phyloP scores from a whole-genome alignment of 1,140 invertebrate genomes.

The Rhagoletis zephyria region DNA sequence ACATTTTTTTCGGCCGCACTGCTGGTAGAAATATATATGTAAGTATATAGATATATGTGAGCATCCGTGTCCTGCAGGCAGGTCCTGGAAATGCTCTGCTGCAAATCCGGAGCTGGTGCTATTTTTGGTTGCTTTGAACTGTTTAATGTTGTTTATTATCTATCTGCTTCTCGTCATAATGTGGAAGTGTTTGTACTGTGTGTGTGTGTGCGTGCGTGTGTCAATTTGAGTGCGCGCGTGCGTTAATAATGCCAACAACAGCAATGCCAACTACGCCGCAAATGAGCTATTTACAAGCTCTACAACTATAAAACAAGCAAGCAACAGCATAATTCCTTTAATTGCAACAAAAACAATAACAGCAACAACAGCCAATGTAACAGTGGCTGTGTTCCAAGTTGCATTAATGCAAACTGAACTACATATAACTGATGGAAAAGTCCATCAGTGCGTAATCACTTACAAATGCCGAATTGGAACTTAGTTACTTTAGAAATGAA shows the following conservation, averaged over 20 bases:
- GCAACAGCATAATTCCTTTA: background rate
- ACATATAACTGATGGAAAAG: too few relatives aligned
- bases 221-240: background rate
- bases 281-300: too few relatives aligned
- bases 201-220: background rate
- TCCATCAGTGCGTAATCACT: too few relatives aligned
- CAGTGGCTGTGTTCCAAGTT: too few relatives aligned
- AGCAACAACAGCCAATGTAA: background rate
- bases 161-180: background rate
- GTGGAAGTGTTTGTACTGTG: background rate
- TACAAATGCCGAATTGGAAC: too few relatives aligned
- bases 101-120: background rate
- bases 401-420: too few relatives aligned
- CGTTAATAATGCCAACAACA: conserved; percentile 27
- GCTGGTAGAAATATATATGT: background rate
- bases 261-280: background rate
- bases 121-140: conserved; percentile 1
- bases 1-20: background rate
- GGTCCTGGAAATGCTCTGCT: background rate
- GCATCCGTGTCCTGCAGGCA: background rate
- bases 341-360: background rate
- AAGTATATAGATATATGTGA: too few relatives aligned
- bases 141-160: background rate
- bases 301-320: background rate
- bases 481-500: too few relatives aligned